Conservation (phyloP, 2,888 invertebrate genomes). For the Aphodius granarius region DNA sequence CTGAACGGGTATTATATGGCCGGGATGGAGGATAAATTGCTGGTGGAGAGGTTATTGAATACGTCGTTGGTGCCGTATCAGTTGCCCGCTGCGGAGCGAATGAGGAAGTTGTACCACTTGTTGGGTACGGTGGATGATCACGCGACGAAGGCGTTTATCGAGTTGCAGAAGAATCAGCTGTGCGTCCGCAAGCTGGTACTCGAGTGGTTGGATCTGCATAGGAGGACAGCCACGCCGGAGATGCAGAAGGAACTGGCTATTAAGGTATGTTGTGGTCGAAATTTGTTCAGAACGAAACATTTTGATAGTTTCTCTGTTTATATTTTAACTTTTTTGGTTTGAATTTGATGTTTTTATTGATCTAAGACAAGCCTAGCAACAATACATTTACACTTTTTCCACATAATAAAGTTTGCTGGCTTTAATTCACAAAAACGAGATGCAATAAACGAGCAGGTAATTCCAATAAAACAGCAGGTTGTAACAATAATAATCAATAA, state of each 20-base stretch:
- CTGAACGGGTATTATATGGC: conserved; percentile 82
- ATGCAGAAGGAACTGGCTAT: conserved; percentile 71
- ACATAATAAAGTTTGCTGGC: too few species aligned
- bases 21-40: conserved; percentile 82
- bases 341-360: too few species aligned
- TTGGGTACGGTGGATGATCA: conserved; percentile 94
- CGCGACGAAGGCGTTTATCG: conserved; percentile 90
- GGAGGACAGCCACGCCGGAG: conserved; percentile 67
- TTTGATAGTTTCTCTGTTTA: too few species aligned
- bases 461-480: too few species aligned
- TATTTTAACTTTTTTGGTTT: too few species aligned
- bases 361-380: too few species aligned
- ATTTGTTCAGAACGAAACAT: neutral
- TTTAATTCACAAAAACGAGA: too few species aligned
- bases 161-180: conserved; percentile 89
- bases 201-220: conserved; percentile 85
- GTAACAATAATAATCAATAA: too few species aligned
- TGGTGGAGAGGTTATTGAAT: conserved; percentile 91
- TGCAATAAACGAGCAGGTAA: too few species aligned
- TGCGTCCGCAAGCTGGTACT: conserved; percentile 81
- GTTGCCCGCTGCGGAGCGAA: conserved; percentile 80
- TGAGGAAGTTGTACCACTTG: conserved; percentile 86
- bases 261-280: neutral
- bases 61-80: conserved; percentile 95
- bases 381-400: too few species aligned